Base-by-base conservation (phyloP, 2,888 invertebrate species). In the Rotaria socialis region DNA sequence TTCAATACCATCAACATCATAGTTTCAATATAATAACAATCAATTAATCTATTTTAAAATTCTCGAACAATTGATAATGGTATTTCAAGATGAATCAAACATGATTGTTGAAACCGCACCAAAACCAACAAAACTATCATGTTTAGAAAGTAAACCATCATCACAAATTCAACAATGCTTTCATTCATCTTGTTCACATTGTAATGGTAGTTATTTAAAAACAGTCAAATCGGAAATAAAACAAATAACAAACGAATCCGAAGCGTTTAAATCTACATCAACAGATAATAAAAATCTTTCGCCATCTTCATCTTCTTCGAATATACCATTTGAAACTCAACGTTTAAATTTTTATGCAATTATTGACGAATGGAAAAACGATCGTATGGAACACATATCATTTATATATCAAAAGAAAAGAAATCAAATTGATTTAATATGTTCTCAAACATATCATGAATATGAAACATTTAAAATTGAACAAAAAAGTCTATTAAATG, bases 401-500 rank as follows among this genome's bases (percentile, higher is more conserved):
- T 80, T 80, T 80, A 80, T 80, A 19, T 80, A 80, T 80, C 80
- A 80, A 80, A 80, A 80, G 47, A 80, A 47, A 80, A 47, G 19
- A n/a, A 80, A 80, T 80, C 80, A 80, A 47, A 47, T 80, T n/a
- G 80, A 80, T 47, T 80, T 80, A 80, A 80, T 80, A n/a, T 47
- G 47, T 24, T 80, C 43, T 47, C 80, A 80, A 80, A 47, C 24
- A 19, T 47, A 7, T 43, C 80, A 80, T 47, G 80, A 80, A 47
- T 80, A n/a, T n/a, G 80, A 80, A 80, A n/a, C 24, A 47, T 80
- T 80, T 47, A 43, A 47, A 80, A 80, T 80, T 14, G 80, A 80
- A n/a, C 80, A 80, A 47, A 80, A 47, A n/a, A 80, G 24, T 14
- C 10, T 80, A 10, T 80, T 80, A n/a, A 80, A 80, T 80, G 47